Conservation (phyloP, 2,113 vertebrate genomes). For the Apaloderma vittatum region DNA sequence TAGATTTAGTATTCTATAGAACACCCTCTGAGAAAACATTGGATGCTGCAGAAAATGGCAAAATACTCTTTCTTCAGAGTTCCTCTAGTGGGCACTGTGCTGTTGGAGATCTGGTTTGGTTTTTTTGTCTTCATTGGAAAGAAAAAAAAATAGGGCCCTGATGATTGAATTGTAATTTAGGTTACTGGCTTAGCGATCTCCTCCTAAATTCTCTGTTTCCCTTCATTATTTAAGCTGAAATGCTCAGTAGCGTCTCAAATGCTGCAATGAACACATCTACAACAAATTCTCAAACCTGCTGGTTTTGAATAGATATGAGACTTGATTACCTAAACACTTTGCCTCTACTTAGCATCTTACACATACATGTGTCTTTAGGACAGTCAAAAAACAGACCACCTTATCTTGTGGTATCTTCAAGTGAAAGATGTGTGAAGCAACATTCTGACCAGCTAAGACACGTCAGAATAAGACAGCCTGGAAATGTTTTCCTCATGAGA, state of each 20-base stretch:
- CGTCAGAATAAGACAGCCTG: background rate
- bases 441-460: background rate
- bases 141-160: background rate
- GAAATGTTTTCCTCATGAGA: background rate
- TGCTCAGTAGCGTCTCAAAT: background rate
- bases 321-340: background rate
- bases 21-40: background rate
- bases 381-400: background rate
- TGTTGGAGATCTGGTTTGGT: background rate
- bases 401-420: background rate
- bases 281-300: background rate
- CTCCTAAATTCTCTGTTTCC: background rate
- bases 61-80: constrained; percentile 1
- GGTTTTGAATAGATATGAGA: background rate
- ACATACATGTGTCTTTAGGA: background rate
- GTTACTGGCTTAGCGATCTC: background rate
- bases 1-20: background rate
- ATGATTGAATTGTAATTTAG: background rate
- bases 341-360: background rate
- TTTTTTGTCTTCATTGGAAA: background rate
- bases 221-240: background rate
- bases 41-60: background rate
- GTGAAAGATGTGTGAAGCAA: background rate
- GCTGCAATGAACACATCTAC: background rate
- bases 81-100: background rate